A percentile compares a stretch with the other conserved stretches of the same genome.
phyloP scores from a whole-genome alignment of 2,888 invertebrate genomes.

The Anticlea derivata region DNA sequence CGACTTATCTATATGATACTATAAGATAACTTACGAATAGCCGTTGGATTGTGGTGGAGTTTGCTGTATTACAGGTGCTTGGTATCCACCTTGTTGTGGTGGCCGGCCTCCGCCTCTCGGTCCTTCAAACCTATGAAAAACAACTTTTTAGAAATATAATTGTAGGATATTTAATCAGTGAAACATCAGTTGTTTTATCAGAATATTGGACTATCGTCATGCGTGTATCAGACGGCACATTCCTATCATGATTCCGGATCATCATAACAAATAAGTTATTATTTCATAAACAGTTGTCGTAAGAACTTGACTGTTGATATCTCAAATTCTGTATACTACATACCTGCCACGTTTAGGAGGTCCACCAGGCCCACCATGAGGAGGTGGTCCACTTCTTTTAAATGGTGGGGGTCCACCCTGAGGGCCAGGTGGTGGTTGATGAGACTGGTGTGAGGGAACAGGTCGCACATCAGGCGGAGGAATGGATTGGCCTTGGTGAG shows the following conservation, averaged over 20 bases:
- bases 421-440: slow-evolving; percentile 43
- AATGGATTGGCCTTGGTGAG: slow-evolving; percentile 44
- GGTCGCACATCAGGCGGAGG: slow-evolving; percentile 32
- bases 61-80: slow-evolving; percentile 55
- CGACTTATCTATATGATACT: too few species aligned
- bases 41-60: slow-evolving; percentile 64
- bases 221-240: slow-evolving; percentile 82
- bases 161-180: neutral
- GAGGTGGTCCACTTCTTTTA: slow-evolving; percentile 67
- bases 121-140: slow-evolving; percentile 61
- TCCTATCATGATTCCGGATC: slow-evolving; percentile 78
- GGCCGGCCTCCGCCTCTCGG: slow-evolving; percentile 61
- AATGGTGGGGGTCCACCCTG: slow-evolving; percentile 44
- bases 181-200: slow-evolving; percentile 44
- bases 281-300: too few species aligned
- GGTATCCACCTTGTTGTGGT: slow-evolving; percentile 58
- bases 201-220: slow-evolving; percentile 65
- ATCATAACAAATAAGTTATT: slow-evolving; percentile 50
- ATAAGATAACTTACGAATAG: slow-evolving; percentile 63
- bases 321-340: slow-evolving; percentile 9
- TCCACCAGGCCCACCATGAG: slow-evolving; percentile 64
- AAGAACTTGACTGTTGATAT: too few species aligned
- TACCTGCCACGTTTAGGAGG: slow-evolving; percentile 75
- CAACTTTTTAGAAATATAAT: slow-evolving; percentile 1
- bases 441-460: slow-evolving; percentile 21